phyloP scores from a whole-genome alignment of 2,113 vertebrate species.

The Oriolus oriolus region DNA sequence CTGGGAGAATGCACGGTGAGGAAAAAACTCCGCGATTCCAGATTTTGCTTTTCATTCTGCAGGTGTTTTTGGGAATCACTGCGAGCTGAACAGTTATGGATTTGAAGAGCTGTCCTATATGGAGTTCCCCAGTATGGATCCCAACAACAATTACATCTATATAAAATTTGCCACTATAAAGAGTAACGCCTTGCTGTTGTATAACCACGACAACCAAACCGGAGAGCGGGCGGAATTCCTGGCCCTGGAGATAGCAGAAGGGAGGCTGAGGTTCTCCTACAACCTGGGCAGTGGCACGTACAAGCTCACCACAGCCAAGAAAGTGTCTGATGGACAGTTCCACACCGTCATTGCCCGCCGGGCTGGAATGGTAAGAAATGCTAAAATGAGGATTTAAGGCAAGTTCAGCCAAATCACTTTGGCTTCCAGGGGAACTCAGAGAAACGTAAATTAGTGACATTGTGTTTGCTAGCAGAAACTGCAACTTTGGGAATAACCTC shows the following conservation, averaged over 20 bases:
- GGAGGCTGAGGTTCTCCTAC: slow-evolving; percentile 89
- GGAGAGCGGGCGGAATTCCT: slow-evolving; percentile 92
- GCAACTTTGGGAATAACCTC: background rate
- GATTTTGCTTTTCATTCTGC: background rate
- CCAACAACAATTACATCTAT: slow-evolving; percentile 98
- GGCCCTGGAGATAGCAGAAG: slow-evolving; percentile 88
- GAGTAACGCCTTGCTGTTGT: slow-evolving; percentile 86
- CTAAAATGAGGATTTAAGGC: background rate
- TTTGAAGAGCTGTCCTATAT: slow-evolving; percentile 97
- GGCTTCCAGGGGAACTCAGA: background rate
- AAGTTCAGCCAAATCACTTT: background rate
- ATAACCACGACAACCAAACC: slow-evolving; percentile 94
- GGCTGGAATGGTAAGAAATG: slow-evolving; percentile 88
- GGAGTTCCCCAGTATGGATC: slow-evolving; percentile 96
- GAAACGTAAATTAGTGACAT: background rate
- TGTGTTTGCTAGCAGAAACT: background rate
- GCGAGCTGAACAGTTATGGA: slow-evolving; percentile 95
- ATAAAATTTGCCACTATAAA: slow-evolving; percentile 95
- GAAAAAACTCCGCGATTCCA: background rate
- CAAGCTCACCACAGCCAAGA: slow-evolving; percentile 88
- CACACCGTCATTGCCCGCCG: slow-evolving; percentile 94
- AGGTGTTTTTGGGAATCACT: slow-evolving; percentile 98
- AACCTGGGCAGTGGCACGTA: slow-evolving; percentile 90
- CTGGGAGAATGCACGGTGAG: background rate
- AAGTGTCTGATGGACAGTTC: slow-evolving; percentile 92